Conservation (phyloP, 2,797 vertebrate species). For the Rhinella marina region DNA sequence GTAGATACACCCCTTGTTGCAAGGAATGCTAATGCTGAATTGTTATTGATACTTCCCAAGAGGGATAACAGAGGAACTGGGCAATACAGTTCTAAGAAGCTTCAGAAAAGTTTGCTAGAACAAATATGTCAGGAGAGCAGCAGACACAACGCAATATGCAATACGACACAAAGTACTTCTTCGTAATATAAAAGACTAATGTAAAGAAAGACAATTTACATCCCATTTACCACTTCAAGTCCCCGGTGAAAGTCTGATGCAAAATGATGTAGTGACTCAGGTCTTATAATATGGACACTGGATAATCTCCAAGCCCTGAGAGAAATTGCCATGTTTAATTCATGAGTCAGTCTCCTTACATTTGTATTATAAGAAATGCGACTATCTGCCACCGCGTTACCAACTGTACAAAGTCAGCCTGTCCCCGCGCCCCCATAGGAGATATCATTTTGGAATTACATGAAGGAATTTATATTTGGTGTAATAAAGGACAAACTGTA, state of each 20-base stretch:
- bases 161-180: neutral
- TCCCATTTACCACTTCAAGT: neutral
- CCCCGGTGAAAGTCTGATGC: neutral
- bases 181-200: slow-evolving; percentile 10
- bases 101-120: too few relatives aligned
- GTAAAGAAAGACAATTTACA: slow-evolving; percentile 17
- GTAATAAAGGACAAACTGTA: neutral
- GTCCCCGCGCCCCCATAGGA: neutral
- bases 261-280: slow-evolving; percentile 8
- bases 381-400: neutral
- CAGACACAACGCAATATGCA: neutral
- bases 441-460: neutral
- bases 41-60: too few relatives aligned
- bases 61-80: too few relatives aligned
- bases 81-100: too few relatives aligned
- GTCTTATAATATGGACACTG: neutral
- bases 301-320: neutral
- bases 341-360: slow-evolving; percentile 36
- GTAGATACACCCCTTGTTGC: too few relatives aligned
- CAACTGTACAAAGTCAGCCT: neutral
- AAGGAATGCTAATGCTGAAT: too few relatives aligned
- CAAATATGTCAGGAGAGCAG: neutral
- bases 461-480: neutral
- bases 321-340: slow-evolving; percentile 45
- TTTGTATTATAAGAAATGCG: slow-evolving; percentile 13